Base-by-base conservation (phyloP, 1,140 invertebrate species). In the Spodoptera frugiperda region DNA sequence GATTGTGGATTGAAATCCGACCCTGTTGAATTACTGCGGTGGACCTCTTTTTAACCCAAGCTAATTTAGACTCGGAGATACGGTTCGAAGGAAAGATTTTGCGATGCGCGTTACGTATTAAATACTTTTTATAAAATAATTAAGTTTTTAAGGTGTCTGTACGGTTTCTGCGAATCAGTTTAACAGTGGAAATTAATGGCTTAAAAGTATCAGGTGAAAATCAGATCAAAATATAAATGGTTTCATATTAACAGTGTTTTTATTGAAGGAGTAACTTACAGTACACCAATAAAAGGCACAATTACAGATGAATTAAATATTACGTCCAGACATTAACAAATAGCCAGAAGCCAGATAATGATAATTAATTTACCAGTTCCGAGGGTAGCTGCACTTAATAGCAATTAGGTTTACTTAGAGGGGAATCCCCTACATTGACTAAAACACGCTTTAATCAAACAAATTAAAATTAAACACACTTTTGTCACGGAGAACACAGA, bases 1-100 rank as follows among this genome's bases (percentile, higher is more conserved):
- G 30, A 25, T 63, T 63, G 59, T 12, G 59, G 59, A 63, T 63
- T 63, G 59, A 63, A 63, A 63, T 44, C 59, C 39, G 39, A 63
- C 39, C 59, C 59, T 39, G 30, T 30, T 59, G 59, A 63, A 63
- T 63, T 19, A 63, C 33, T 46, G 59, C 39, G 59, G 59, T 63
- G 30, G 17, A 63, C 59, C 61, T 65, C 61, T 44, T 48, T 48
- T 65, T 46, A 65, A 46, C 39, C 33, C 61, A 4, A n/a, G 61
- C 61, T 65, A 44, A 65, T 65, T 65, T 65, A 65, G 33, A 39
- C 46, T 17, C 11, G 19, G 54, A 57, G 33, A 46, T 19, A 46
- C 15, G 39, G 30, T 15, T 44, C 17, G 5, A 15, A 44, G 33
- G 33, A 9, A 25, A 9, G 5, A 1, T 25, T 17, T 8, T 10